Base-by-base conservation (phyloP, 2,797 vertebrate species). In the Hipposideros larvatus region DNA sequence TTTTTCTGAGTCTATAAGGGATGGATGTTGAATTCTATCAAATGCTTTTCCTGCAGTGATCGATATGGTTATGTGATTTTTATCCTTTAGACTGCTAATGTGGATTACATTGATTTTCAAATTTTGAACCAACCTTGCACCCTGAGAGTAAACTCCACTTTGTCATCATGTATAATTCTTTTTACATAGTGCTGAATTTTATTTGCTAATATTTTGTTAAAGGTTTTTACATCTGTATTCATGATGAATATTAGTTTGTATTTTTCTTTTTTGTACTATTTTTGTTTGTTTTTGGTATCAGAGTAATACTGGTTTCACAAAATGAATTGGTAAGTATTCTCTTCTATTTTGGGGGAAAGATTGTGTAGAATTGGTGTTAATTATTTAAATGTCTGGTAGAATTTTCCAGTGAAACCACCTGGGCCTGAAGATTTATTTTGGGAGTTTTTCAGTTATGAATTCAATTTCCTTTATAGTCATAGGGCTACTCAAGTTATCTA, bases 31-130 rank as follows among this genome's bases (percentile, higher is more conserved):
- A 61, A 61, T 61, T 61, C 59, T 53, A 53, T 68, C 53, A 83
- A 61, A 61, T 70, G 61, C 31, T 88, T 77, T 88, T 95, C 53
- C 75, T 91, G 16, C 74, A 87, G 41, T 28, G 46, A 55, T 70
- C 34, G 7, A 61, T 37, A 55, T 7, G 22, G 46, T 53, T 19
- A 51, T 28, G 37, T 43, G 18, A 53, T 70, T 78, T 77, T 65
- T 78, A 31, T 63, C 41, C 63, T 41, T 84, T 57, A 71, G 11
- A 28, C 21, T 92, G 18, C n/a, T 73, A 26, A 57, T 57, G 28
- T 48, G 19, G n/a, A 79, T 78, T 73, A 89, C 31, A 59, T 37
- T 43, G 70, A 48, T 87, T 91, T 87, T 77, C 53, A 94, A 83
- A 37, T 46, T 37, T 77, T 70, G 63, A 91, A 63, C 55, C 26